phyloP scores from a whole-genome alignment of 2,888 invertebrate species.

The Tineola bisselliella region DNA sequence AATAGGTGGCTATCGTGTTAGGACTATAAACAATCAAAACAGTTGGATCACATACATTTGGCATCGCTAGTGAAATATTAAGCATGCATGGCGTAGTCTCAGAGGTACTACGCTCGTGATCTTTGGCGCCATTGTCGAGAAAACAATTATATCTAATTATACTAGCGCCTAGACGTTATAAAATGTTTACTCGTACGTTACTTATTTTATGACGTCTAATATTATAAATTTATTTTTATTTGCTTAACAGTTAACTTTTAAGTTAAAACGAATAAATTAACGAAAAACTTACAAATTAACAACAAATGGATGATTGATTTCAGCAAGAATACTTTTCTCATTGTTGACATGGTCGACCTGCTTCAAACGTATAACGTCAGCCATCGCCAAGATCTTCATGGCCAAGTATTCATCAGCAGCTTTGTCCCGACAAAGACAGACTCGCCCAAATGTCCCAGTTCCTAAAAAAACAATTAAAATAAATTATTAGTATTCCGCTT shows the following conservation, averaged over 20 bases:
- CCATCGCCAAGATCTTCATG: conserved; percentile 93
- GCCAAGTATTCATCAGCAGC: conserved; percentile 85
- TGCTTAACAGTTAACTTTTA: background rate
- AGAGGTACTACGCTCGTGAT: conserved; percentile 2
- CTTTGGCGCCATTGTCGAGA: background rate
- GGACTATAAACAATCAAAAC: conserved; percentile 5
- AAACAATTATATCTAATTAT: background rate
- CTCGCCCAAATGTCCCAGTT: conserved; percentile 97
- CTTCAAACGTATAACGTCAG: conserved; percentile 92
- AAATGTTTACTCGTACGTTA: background rate
- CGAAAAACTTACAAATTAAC: conserved; percentile 72
- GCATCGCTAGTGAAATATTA: conserved; percentile 4
- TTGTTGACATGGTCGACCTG: conserved; percentile 98
- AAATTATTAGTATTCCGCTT: background rate
- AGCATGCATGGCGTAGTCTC: background rate
- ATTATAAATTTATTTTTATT: background rate
- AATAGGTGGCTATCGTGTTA: background rate
- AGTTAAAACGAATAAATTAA: too few relatives aligned
- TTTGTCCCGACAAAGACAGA: conserved; percentile 88
- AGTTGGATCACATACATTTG: conserved; percentile 2
- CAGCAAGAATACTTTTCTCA: conserved; percentile 91
- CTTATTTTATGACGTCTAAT: background rate
- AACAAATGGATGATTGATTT: conserved; percentile 95
- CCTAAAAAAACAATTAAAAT: conserved; percentile 65
- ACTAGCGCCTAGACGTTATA: background rate